phyloP scores from a whole-genome alignment of 2,888 invertebrate species.

The Coecobrya sp. region DNA sequence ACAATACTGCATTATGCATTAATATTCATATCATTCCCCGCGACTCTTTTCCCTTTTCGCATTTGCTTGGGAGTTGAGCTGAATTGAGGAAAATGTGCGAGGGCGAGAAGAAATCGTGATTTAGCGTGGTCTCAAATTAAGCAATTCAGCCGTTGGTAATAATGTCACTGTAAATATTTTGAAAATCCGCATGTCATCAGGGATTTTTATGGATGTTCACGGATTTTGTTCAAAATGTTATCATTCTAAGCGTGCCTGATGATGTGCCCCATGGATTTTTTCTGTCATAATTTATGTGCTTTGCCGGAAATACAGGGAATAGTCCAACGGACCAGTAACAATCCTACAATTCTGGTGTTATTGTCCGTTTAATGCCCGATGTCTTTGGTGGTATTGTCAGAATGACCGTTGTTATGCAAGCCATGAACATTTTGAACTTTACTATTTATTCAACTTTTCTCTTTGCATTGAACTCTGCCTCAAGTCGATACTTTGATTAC shows the following conservation, averaged over 20 bases:
- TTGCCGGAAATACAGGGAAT: not conserved
- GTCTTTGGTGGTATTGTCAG: not conserved
- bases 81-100: slow-evolving; percentile 48
- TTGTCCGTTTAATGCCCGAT: not conserved
- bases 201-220: slow-evolving; percentile 1
- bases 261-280: slow-evolving; percentile 23
- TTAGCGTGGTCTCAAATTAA: slow-evolving; percentile 75
- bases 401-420: no score
- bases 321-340: slow-evolving; percentile 1
- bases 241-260: not conserved
- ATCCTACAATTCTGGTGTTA: not conserved
- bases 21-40: slow-evolving; percentile 32
- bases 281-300: not conserved
- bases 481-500: not conserved
- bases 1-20: slow-evolving; percentile 52
- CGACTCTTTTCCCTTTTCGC: not conserved
- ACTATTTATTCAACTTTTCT: no score
- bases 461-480: not conserved
- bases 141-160: slow-evolving; percentile 69
- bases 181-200: slow-evolving; percentile 5
- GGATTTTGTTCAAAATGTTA: not conserved
- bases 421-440: no score
- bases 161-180: slow-evolving; percentile 44
- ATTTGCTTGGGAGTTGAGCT: not conserved
- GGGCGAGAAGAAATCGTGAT: slow-evolving; percentile 75